These are phyloP conservation scores for Theristicus caerulescens DNA, from an alignment of 2,113 vertebrate species.

Conservation along the genomic window DNA sequence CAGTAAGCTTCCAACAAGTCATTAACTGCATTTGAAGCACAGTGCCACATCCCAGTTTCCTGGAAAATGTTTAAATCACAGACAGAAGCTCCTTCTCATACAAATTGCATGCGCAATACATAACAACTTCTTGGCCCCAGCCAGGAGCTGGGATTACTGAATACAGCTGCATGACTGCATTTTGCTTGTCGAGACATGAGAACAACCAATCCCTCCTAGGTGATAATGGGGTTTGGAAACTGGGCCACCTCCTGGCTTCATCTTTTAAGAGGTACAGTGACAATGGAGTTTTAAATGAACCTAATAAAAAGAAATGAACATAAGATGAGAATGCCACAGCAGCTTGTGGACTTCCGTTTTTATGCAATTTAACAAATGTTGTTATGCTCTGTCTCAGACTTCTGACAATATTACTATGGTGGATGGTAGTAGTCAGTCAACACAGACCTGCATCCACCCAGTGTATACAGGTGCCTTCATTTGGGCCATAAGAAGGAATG, in stretches of 20 bases:
- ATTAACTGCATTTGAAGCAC: background rate
- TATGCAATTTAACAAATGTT: background rate
- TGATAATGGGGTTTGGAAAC: background rate
- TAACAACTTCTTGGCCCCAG: background rate
- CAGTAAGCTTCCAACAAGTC: background rate
- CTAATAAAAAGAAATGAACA: background rate
- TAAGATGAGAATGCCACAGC: background rate
- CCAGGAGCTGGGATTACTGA: background rate
- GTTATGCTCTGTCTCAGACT: background rate
- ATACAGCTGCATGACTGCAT: background rate
- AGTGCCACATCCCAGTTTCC: background rate
- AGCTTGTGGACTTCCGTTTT: background rate
- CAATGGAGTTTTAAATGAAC: background rate
- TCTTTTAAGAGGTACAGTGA: background rate
- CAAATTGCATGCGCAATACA: background rate
- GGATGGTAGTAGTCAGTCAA: background rate
- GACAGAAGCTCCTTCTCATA: background rate
- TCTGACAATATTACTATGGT: background rate
- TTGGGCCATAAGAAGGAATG: background rate
- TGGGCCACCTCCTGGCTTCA: background rate
- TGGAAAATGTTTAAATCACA: conserved; percentile 10
- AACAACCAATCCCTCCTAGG: background rate
- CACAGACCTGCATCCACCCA: background rate
- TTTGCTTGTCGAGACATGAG: background rate
- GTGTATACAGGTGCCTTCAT: background rate